Evolutionary conservation across 2,113 vertebrate species (phyloP).

Genomic region (Passer montanus): DNA sequence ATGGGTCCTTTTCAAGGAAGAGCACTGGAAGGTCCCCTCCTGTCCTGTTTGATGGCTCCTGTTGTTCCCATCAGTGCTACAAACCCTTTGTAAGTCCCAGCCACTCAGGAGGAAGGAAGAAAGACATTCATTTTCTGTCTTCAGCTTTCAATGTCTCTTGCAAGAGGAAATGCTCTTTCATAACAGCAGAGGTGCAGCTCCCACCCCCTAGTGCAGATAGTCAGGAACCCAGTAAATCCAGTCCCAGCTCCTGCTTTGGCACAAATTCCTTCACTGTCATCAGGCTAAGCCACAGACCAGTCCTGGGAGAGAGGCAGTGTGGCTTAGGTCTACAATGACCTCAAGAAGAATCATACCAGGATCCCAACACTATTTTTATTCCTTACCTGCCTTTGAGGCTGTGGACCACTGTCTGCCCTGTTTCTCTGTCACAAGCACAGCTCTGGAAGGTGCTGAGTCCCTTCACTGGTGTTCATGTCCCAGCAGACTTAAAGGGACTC

Average conservation of each 20-base stretch:
- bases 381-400: background rate
- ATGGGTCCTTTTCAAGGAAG: background rate
- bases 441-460: accelerated
- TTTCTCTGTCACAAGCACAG: background rate
- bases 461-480: accelerated
- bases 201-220: accelerated
- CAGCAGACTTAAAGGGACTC: accelerated
- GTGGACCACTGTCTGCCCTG: background rate
- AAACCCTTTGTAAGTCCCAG: background rate
- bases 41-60: background rate
- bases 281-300: background rate
- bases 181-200: background rate
- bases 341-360: accelerated
- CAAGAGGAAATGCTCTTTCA: background rate
- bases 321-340: background rate
- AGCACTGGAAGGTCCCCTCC: background rate
- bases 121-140: background rate
- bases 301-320: background rate
- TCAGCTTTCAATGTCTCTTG: background rate
- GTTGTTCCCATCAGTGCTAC: background rate
- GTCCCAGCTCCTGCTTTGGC: background rate
- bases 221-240: background rate
- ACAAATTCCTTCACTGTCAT: background rate
- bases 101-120: background rate
- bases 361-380: background rate